A percentile compares a stretch with the other conserved stretches of the same genome.
Conservation (phyloP, 2,113 vertebrate species). For the Poeciliopsis occidentalis region DNA sequence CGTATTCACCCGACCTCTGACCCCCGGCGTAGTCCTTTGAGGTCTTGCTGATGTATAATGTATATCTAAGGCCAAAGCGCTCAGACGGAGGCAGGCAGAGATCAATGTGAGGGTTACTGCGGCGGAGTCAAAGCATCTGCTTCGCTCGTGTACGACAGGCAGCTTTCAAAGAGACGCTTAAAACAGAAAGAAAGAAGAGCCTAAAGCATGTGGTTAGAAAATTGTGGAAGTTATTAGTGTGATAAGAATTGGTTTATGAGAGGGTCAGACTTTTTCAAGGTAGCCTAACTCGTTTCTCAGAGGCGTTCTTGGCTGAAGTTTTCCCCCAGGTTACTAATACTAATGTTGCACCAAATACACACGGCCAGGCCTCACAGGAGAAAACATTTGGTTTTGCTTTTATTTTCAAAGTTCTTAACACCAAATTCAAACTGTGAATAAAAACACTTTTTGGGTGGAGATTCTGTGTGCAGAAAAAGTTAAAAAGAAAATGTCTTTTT, state of each 20-base stretch:
- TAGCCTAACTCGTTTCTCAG: background rate
- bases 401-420: no score
- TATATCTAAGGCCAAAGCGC: conserved; percentile 23
- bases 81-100: conserved; percentile 24
- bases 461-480: no score
- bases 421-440: no score
- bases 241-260: background rate
- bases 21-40: conserved; percentile 27
- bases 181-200: conserved; percentile 24
- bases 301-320: no score
- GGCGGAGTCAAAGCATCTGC: conserved; percentile 25
- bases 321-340: no score
- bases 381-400: no score
- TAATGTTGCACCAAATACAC: no score
- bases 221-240: conserved; percentile 20
- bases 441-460: no score
- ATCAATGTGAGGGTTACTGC: conserved; percentile 29
- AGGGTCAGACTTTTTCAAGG: background rate
- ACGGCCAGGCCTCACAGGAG: no score
- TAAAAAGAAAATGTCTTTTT: no score
- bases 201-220: conserved; percentile 22
- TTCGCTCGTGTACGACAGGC: conserved; percentile 20
- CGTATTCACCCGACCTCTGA: conserved; percentile 47
- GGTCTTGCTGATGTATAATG: conserved; percentile 29
- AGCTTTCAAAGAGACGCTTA: conserved; percentile 2